Percentiles rank a stretch among this genome's conserved stretches.
phyloP scores from a whole-genome alignment of 2,113 vertebrate species.

The Triplophysa dalaica region DNA sequence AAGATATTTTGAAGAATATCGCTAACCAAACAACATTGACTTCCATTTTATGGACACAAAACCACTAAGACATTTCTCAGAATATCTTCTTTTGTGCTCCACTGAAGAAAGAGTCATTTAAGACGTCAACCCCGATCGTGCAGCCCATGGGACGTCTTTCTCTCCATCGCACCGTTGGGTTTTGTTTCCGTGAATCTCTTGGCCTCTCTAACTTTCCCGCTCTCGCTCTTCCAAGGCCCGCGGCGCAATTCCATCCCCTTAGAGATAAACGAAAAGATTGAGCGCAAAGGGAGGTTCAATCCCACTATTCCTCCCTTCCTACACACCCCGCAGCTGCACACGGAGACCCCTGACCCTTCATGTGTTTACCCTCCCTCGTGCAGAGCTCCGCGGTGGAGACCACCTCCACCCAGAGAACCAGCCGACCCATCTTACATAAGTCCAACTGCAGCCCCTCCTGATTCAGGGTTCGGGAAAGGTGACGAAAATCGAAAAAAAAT shows the following conservation, averaged over 20 bases:
- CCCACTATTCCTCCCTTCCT: not conserved
- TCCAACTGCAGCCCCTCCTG: not conserved
- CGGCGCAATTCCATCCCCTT: not conserved
- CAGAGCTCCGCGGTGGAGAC: not conserved
- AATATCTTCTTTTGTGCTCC: too few species aligned
- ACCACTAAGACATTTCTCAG: too few species aligned
- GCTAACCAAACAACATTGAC: too few species aligned
- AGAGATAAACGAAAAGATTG: not conserved
- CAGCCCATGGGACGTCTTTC: not conserved
- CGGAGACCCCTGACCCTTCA: constrained; percentile 19
- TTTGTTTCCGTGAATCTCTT: not conserved
- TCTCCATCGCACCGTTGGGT: not conserved
- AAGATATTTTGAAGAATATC: too few species aligned
- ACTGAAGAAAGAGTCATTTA: too few species aligned
- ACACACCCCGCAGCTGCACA: not conserved
- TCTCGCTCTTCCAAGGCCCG: not conserved
- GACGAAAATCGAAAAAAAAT: not conserved
- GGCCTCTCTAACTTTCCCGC: not conserved
- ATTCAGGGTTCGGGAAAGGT: not conserved
- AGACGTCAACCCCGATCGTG: too few species aligned
- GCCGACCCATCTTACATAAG: not conserved
- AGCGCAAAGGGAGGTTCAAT: not conserved
- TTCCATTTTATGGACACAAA: too few species aligned
- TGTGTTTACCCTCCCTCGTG: not conserved
- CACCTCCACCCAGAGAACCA: constrained; percentile 1